Base-by-base conservation (phyloP, 1,140 invertebrate genomes). In the Trachelipus rathkii region DNA sequence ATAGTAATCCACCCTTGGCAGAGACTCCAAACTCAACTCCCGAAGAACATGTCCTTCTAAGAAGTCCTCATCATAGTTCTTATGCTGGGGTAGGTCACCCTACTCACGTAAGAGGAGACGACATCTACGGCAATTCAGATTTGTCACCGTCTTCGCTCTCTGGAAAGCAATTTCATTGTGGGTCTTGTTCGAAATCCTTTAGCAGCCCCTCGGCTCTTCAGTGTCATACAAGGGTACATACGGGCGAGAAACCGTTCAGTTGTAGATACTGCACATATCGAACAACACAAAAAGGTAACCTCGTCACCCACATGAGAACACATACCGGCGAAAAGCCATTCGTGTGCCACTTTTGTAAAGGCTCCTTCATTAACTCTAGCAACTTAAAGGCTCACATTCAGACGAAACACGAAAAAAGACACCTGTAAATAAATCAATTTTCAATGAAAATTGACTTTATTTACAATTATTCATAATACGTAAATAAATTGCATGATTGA, bases 311-410 rank as follows among this genome's bases (percentile, higher is more conserved):
- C 33, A 73, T 74, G 11, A 66, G 73, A n/a, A 70, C 50, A 24
- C 76, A 77, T 72, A 77, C 76, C 0, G 76, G 76, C 24, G 76
- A 77, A 43, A 77, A 77, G 43, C 76, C 76, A 13, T 77, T 73
- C 60, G 43, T 73, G n/a, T 77, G 76, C 44, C 50, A 45, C 8
- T 67, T 68, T 43, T 44, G 45, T 6, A 67, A 67, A 19, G 66
- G 73, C 6, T 44, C 10, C 21, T 68, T 68, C n/a, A 75, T 67
- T 45, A 68, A 68, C 44, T 68, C 73, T 0, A 60, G 73, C 60
- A 75, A 75, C 44, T 75, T 75, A 21, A 68, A 60, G 10, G 44
- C 68, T 10, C 73, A 75, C 13, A 44, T 60, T 19, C 50, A 60
- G 19, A 60, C 50, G 11, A 60, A 60, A 8, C 50, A 60, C 50